A percentile compares a stretch with the other conserved stretches of the same genome.
These are phyloP conservation scores for Liopterus haemorrhoidalis DNA, from an alignment of 2,888 invertebrate genomes.

Conservation along the genomic window DNA sequence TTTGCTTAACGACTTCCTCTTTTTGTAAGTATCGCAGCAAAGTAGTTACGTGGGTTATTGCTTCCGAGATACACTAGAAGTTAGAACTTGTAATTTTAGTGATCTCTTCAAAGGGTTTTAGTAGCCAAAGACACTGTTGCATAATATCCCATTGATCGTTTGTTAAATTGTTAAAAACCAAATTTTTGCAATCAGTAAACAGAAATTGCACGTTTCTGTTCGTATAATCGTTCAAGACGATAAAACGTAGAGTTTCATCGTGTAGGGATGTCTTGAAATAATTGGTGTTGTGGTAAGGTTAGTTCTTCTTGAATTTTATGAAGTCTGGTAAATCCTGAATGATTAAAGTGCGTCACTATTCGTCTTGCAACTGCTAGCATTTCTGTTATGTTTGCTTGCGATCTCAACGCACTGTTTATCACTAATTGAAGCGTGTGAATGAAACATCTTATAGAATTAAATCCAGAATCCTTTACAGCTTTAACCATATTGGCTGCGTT, in stretches of 20 bases:
- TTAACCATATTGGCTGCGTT: slow-evolving; percentile 25
- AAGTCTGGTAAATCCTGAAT: slow-evolving; percentile 29
- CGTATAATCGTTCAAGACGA: slow-evolving; percentile 21
- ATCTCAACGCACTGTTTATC: slow-evolving; percentile 32
- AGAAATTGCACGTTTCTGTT: slow-evolving; percentile 25
- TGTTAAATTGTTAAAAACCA: slow-evolving; percentile 20
- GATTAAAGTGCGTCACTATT: slow-evolving; percentile 36
- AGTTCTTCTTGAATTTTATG: slow-evolving; percentile 27
- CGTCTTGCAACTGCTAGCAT: slow-evolving; percentile 28
- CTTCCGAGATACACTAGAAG: slow-evolving; percentile 26
- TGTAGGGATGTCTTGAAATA: slow-evolving; percentile 18
- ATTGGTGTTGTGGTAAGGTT: slow-evolving; percentile 25
- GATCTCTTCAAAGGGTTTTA: slow-evolving; percentile 30
- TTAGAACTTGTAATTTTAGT: slow-evolving; percentile 29
- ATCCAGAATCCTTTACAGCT: slow-evolving; percentile 22
- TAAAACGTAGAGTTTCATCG: slow-evolving; percentile 22
- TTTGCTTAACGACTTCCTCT: slow-evolving; percentile 6
- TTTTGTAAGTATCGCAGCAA: slow-evolving; percentile 19
- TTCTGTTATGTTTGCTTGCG: slow-evolving; percentile 30
- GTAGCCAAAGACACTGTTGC: slow-evolving; percentile 22
- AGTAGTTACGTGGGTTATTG: slow-evolving; percentile 28
- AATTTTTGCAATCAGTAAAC: slow-evolving; percentile 25
- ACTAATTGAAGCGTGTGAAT: slow-evolving; percentile 31
- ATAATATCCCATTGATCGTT: slow-evolving; percentile 20
- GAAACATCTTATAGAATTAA: slow-evolving; percentile 24